phyloP scores from a whole-genome alignment of 2,113 vertebrate species.

The Suricata suricatta region DNA sequence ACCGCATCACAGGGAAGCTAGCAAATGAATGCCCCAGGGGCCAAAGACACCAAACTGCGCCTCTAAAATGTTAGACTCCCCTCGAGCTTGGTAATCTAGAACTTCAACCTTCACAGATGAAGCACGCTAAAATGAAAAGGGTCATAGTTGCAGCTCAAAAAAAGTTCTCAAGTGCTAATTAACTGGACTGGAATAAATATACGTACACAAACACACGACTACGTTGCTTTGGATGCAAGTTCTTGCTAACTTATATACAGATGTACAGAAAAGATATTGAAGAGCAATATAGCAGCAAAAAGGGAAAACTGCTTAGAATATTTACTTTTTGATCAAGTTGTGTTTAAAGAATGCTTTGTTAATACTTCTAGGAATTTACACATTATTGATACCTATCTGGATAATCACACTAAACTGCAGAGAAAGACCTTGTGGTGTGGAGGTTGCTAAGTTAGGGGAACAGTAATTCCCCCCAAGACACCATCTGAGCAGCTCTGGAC shows the following conservation, averaged over 20 bases:
- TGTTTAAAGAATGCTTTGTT: neutral
- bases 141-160: conserved; percentile 36
- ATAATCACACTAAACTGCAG: neutral
- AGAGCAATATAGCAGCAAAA: conserved; percentile 37
- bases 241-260: conserved; percentile 13
- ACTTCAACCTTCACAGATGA: neutral
- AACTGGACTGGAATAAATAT: conserved; percentile 43
- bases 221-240: conserved; percentile 42
- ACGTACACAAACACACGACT: neutral
- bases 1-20: neutral
- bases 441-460: neutral
- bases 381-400: neutral
- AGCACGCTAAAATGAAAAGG: conserved; percentile 15
- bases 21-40: neutral
- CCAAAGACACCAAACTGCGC: neutral
- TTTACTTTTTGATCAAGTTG: neutral
- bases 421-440: neutral
- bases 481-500: neutral
- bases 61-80: neutral
- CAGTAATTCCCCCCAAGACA: too few relatives aligned
- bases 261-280: neutral
- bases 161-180: conserved; percentile 43
- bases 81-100: neutral
- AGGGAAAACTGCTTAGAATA: neutral
- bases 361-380: neutral